phyloP scores from a whole-genome alignment of 1,140 invertebrate species.

The Gryon sp. region DNA sequence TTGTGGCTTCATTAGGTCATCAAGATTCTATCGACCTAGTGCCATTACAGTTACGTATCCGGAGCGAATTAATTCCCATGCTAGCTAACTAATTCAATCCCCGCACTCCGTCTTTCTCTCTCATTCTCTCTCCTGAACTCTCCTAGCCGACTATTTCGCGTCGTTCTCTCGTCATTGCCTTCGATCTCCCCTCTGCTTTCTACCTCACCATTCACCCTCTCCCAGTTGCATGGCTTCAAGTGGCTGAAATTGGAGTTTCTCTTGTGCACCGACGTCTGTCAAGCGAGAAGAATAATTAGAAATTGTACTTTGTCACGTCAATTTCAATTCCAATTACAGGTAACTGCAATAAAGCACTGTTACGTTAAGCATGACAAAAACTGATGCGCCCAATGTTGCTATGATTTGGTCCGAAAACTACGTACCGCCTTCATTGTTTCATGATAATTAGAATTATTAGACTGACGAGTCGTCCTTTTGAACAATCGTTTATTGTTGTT shows the following conservation, averaged over 20 bases:
- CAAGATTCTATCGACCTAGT: constrained; percentile 68
- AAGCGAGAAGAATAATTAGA: constrained; percentile 68
- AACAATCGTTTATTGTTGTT: constrained; percentile 39
- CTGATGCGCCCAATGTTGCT: constrained; percentile 30
- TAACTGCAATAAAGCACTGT: constrained; percentile 44
- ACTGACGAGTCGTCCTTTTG: constrained; percentile 14
- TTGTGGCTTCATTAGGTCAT: constrained; percentile 66
- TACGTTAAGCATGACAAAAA: constrained; percentile 38
- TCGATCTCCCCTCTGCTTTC: too few relatives aligned
- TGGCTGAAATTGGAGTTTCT: constrained; percentile 62
- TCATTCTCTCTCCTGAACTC: constrained; percentile 34
- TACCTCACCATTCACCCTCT: constrained; percentile 36
- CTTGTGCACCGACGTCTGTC: constrained; percentile 65
- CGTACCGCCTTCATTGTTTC: constrained; percentile 38
- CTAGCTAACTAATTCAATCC: constrained; percentile 68
- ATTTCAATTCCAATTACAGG: constrained; percentile 66
- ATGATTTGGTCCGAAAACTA: constrained; percentile 27
- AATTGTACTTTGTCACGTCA: constrained; percentile 64
- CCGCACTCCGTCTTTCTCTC: constrained; percentile 44
- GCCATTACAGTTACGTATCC: constrained; percentile 66
- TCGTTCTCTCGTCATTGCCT: constrained; percentile 33
- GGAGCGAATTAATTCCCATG: constrained; percentile 69
- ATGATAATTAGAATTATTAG: constrained; percentile 50
- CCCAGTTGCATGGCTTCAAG: constrained; percentile 59
- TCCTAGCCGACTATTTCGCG: constrained; percentile 39